Base-by-base conservation (phyloP, 2,888 invertebrate genomes). In the Helicoverpa assulta region DNA sequence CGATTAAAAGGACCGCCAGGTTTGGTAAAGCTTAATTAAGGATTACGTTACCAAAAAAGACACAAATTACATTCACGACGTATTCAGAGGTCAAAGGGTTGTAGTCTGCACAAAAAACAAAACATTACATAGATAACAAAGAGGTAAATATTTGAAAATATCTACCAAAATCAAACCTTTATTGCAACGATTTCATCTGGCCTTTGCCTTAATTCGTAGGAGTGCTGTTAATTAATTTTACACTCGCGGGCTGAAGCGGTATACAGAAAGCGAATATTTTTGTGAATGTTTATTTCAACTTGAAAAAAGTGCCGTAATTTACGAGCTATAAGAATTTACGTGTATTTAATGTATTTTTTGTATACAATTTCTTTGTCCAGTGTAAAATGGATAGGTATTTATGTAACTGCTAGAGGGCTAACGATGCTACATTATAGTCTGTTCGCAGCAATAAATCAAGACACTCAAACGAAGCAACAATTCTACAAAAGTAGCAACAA, bases 1-100 rank as follows among this genome's bases (percentile, higher is more conserved):
- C 83, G 81, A 86, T 87, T 88, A 85, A 84, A 83, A 74, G 79
- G 77, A 85, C 85, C 83, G 80, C 76, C 84, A 81, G 84, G 84
- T 82, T 81, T 74, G 76, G 80, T 72, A 80, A 81, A 76, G 84
- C 86, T 89, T 88, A 85, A 90, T 90, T 88, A 86, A 81, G 88
- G 85, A 87, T 90, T 86, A 87, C 68, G 81, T 82, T 82, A 83
- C 85, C 82, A 81, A 83, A 84, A 84, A 66, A 82, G 86, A 84
- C 85, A 84, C 79, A 81, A 82, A 82, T 83, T 78, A 75, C 77
- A 80, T 81, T 74, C 80, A 73, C 57, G 67, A 72, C 82, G 60
- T 76, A 61, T 73, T 73, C 71, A 80, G 76, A 83, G 77, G 81
- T 79, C 70, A 54, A 64, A 47, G 64, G 65, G 64, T 67, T 67